Evolutionary conservation across 1,140 invertebrate genomes (phyloP), one percentile per base, ranked within the genome.

Genomic region (Eufriesea mexicana): DNA sequence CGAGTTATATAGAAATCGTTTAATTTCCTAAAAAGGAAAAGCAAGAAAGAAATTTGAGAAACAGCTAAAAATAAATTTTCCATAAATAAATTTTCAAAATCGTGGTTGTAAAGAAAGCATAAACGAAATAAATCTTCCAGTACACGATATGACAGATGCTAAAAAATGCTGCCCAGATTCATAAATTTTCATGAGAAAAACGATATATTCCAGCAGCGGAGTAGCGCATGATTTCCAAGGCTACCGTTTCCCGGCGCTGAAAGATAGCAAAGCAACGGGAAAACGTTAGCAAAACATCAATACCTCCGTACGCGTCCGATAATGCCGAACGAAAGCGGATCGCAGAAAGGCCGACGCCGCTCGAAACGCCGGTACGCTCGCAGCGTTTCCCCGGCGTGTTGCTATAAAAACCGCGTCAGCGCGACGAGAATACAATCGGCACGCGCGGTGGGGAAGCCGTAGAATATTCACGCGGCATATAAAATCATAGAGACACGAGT

Each of bases 401-500:
- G 61, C 72, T 76, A 68, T 82, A 82, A 82, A 82, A 82, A 82
- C 79, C 79, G 51, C 79, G 73, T 82, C 54, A 82, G 54, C 62
- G 51, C 79, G 72, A 67, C 72, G 72, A 76, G 79, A 81, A 83
- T 77, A 83, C 74, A 83, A 83, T 83, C 66, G 79, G 54, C 35
- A 18, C 18, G 51, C 59, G 51, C 51, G 71, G 28, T 18, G 51
- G 47, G 59, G 70, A 16, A 49, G 49, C 18, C 28, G 88, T 89
- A 59, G 87, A 92, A 91, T 92, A 93, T 92, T 91, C 90, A 89
- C 86, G 87, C 89, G 89, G 89, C 91, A 93, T 92, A 93, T 93
- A 93, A 94, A 93, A 93, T 94, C 92, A 93, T 93, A 94, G 92
- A 91, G 89, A 90, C 89, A 89, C 89, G 89, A 89, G 89, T 90